Evolutionary conservation across 2,113 vertebrate genomes (phyloP), one percentile per base, ranked within the genome.

Genomic region (Brachyhypopomus occidentalis): DNA sequence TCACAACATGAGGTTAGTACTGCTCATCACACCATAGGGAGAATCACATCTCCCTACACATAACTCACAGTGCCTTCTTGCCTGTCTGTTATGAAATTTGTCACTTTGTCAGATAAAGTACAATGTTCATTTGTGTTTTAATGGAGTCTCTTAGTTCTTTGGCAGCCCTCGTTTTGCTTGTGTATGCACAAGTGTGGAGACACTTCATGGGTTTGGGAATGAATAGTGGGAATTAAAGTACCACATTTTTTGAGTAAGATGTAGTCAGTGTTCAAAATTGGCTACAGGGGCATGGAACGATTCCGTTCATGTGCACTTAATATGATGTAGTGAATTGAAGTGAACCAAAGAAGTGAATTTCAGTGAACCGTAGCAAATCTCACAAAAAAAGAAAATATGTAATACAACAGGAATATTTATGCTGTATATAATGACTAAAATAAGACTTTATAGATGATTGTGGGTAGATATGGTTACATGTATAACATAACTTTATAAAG

Each of bases 1-100:
- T 79, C 75, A 84, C 79, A 74, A 78, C 73, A 81, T 74, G 82
- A 84, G 72, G 66, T 59, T 75, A 69, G 66, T 66, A 72, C 41
- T 22, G 48, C 48, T 84, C 83, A 67, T 48, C 30, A 16, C 36
- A 73, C 74, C 7, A 14, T 77, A 67, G 73, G 78, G 82, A 71
- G 77, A 81, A 73, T 19, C 63, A 78, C 52, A 38, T 58, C 56
- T 38, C 71, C 27, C 59, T 75, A 64, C 22, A 19, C 64, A 71
- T 64, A 82, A 66, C 76, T 56, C 20, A 59, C 34, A 55, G 55
- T 48, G 56, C 23, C 59, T 22, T 59, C 30, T 67, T 62, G 77
- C 56, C 23, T 62, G 67, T 72, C 67, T 48, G 52, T 25, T n/a
- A n/a, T n/a, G n/a, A n/a, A n/a, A n/a, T n/a, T n/a, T n/a, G n/a